Evolutionary conservation across 1,140 invertebrate species (phyloP).

Genomic region (Tetraneura akinire): DNA sequence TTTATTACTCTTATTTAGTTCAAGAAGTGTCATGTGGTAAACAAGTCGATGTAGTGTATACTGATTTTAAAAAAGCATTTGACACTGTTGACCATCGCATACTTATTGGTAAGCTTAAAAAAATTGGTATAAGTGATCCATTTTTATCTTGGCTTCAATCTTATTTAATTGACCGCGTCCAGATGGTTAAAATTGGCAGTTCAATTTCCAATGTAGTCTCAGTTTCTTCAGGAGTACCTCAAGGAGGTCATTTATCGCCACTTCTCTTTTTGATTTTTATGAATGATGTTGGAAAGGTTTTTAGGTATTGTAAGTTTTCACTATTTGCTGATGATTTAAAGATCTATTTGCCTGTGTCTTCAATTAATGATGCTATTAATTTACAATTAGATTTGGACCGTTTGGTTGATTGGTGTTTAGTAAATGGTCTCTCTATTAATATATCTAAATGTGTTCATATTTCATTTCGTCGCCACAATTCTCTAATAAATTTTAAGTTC

Average conservation of each 20-base stretch:
- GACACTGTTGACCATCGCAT: too few relatives aligned
- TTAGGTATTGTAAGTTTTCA: conserved; percentile 2
- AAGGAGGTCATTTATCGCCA: too few relatives aligned
- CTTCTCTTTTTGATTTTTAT: neutral
- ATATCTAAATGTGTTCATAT: too few relatives aligned
- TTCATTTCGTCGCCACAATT: too few relatives aligned
- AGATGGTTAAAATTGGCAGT: too few relatives aligned
- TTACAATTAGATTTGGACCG: neutral
- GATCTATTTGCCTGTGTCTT: neutral
- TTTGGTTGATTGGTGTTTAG: neutral
- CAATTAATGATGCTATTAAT: neutral
- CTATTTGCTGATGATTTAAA: neutral
- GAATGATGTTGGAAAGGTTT: neutral
- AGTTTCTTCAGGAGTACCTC: neutral
- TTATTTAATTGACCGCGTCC: too few relatives aligned
- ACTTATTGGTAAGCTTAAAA: neutral
- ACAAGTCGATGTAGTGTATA: conserved; percentile 2
- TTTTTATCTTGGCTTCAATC: too few relatives aligned
- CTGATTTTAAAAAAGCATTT: too few relatives aligned
- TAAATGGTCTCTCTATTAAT: too few relatives aligned
- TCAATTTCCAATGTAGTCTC: neutral
- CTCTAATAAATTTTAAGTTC: too few relatives aligned
- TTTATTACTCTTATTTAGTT: neutral
- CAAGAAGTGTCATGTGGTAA: neutral
- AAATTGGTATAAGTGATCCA: neutral